phyloP scores from a whole-genome alignment of 2,888 invertebrate species.

The Encarsia formosa region DNA sequence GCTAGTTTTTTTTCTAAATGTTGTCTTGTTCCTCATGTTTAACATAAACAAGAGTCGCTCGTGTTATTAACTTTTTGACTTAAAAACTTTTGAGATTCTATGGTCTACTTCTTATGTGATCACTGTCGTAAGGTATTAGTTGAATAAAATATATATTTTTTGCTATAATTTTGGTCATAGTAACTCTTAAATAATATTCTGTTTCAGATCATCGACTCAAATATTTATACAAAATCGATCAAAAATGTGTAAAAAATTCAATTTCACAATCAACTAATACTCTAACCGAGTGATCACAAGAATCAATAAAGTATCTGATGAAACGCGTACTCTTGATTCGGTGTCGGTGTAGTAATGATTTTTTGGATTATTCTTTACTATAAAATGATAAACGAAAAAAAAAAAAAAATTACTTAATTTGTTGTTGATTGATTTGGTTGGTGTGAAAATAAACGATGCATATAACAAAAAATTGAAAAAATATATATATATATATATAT shows the following conservation, averaged over 20 bases:
- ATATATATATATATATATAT: too few relatives aligned
- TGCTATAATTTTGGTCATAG: too few relatives aligned
- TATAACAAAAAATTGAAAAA: neutral
- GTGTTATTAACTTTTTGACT: too few relatives aligned
- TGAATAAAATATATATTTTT: too few relatives aligned
- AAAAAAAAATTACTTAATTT: neutral
- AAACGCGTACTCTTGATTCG: conserved; percentile 18
- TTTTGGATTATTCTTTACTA: conserved; percentile 28
- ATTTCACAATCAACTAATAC: too few relatives aligned
- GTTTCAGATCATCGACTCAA: neutral
- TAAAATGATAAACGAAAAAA: conserved; percentile 3
- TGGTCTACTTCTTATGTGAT: too few relatives aligned
- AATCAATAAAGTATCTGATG: neutral
- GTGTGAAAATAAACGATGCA: neutral
- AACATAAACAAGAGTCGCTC: neutral
- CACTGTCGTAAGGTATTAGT: too few relatives aligned
- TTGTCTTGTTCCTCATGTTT: conserved; percentile 37
- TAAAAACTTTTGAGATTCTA: too few relatives aligned
- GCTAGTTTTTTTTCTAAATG: conserved; percentile 41
- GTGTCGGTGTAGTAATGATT: conserved; percentile 29
- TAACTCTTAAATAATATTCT: too few relatives aligned
- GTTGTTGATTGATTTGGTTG: conserved; percentile 4
- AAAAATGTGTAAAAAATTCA: conserved; percentile 11
- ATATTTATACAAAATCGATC: neutral
- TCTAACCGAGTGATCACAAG: conserved; percentile 10